Percentiles rank a stretch among this genome's conserved stretches.
These are phyloP conservation scores for Ochropacha duplaris DNA, from an alignment of 2,888 invertebrate species.

Conservation along the genomic window DNA sequence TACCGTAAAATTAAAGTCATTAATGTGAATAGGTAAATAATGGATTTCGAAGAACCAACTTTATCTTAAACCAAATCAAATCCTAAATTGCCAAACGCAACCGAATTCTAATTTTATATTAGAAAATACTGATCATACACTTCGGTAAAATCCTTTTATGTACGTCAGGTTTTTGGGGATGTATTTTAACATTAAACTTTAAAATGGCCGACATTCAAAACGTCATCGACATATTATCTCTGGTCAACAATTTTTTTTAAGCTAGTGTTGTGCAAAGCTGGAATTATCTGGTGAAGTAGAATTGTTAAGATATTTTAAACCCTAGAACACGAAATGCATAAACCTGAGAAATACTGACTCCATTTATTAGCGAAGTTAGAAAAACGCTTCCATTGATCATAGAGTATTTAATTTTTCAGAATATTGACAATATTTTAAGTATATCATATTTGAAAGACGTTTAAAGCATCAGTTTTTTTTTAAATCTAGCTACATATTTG, in stretches of 20 bases:
- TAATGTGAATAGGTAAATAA: slow-evolving; percentile 55
- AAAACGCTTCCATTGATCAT: no score
- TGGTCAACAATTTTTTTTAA: background rate
- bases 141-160: slow-evolving; percentile 30
- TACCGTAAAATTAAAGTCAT: slow-evolving; percentile 19
- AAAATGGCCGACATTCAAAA: background rate
- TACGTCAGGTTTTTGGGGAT: background rate
- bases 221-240: background rate
- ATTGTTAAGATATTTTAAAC: background rate
- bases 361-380: no score
- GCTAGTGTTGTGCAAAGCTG: background rate
- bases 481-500: no score
- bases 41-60: slow-evolving; percentile 62
- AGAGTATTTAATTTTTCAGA: no score
- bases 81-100: slow-evolving; percentile 55
- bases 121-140: slow-evolving; percentile 42
- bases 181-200: background rate
- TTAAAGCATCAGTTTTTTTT: no score
- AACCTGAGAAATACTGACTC: background rate
- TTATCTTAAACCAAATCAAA: slow-evolving; percentile 46
- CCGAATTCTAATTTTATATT: slow-evolving; percentile 46
- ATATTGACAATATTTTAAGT: no score
- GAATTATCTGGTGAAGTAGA: background rate
- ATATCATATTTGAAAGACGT: no score
- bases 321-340: background rate